Evolutionary conservation across 2,113 vertebrate species (phyloP).

Genomic region (Alligator mississippiensis): DNA sequence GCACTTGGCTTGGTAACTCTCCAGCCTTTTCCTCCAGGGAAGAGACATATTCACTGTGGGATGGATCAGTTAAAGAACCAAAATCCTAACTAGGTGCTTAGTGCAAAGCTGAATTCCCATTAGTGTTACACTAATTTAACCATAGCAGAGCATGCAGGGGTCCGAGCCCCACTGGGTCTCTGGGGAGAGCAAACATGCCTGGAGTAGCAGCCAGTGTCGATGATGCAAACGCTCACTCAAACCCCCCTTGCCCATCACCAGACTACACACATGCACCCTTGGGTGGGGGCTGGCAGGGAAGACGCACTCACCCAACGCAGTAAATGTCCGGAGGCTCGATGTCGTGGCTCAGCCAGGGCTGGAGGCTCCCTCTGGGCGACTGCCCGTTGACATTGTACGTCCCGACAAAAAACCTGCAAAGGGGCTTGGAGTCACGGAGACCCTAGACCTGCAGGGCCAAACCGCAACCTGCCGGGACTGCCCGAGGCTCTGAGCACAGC

Average conservation of each 20-base stretch:
- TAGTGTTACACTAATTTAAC: neutral
- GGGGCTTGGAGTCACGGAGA: neutral
- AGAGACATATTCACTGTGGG: neutral
- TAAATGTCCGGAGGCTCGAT: conserved; percentile 91
- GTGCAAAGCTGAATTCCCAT: neutral
- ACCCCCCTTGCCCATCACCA: accelerated
- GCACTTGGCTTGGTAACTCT: conserved; percentile 1
- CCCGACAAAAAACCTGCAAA: conserved; percentile 91
- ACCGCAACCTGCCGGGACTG: neutral
- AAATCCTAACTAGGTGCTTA: neutral
- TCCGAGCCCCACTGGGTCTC: neutral
- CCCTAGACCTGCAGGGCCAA: neutral
- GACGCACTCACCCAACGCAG: conserved; percentile 89
- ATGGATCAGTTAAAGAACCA: too few relatives aligned
- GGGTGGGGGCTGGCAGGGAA: neutral
- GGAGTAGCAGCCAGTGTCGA: neutral
- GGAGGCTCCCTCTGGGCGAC: conserved; percentile 89
- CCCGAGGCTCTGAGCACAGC: neutral
- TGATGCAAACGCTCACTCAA: neutral
- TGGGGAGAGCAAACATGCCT: neutral
- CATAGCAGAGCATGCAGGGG: neutral
- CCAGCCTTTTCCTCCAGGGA: conserved; percentile 22
- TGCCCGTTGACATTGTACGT: conserved; percentile 98
- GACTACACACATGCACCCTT: neutral
- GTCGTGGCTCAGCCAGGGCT: conserved; percentile 86